Percentiles rank a stretch among this genome's conserved stretches.
Evolutionary conservation across 1,140 invertebrate species (phyloP).

Genomic region (honey bee (Apis mellifera)): DNA sequence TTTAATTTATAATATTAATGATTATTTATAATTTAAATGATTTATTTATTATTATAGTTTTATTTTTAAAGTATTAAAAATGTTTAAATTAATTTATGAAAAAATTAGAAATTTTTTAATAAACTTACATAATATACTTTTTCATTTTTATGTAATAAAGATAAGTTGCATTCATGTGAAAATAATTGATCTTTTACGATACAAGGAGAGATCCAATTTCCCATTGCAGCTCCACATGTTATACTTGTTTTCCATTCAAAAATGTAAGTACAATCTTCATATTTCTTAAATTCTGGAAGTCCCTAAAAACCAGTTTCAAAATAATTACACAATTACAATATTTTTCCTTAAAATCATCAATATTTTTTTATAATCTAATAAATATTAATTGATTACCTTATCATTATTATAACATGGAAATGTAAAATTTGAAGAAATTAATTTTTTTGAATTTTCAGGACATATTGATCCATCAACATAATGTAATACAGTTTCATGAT

Average conservation of each 20-base stretch:
- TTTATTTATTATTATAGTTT: no score
- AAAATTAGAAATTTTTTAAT: background rate
- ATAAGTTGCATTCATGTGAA: slow-evolving; percentile 66
- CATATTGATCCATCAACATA: slow-evolving; percentile 79
- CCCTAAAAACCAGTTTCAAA: slow-evolving; percentile 64
- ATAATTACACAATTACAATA: slow-evolving; percentile 33
- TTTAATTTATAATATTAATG: no score
- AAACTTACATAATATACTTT: slow-evolving; percentile 63
- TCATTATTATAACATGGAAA: slow-evolving; percentile 78
- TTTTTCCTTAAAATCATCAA: slow-evolving; percentile 16
- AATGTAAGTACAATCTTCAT: slow-evolving; percentile 77
- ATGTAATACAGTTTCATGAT: slow-evolving; percentile 71
- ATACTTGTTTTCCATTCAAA: slow-evolving; percentile 81
- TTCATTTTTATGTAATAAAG: slow-evolving; percentile 48
- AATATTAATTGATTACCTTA: slow-evolving; percentile 70
- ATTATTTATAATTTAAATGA: no score
- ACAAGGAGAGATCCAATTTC: slow-evolving; percentile 64
- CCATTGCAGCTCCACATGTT: slow-evolving; percentile 72
- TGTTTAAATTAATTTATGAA: background rate
- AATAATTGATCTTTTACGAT: slow-evolving; percentile 60
- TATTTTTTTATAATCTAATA: background rate
- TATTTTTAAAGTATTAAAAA: no score
- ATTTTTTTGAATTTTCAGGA: slow-evolving; percentile 71
- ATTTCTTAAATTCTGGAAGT: slow-evolving; percentile 74
- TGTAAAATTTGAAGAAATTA: slow-evolving; percentile 76